phyloP scores from a whole-genome alignment of 2,888 invertebrate species.

The Steinernema carpocapsae region DNA sequence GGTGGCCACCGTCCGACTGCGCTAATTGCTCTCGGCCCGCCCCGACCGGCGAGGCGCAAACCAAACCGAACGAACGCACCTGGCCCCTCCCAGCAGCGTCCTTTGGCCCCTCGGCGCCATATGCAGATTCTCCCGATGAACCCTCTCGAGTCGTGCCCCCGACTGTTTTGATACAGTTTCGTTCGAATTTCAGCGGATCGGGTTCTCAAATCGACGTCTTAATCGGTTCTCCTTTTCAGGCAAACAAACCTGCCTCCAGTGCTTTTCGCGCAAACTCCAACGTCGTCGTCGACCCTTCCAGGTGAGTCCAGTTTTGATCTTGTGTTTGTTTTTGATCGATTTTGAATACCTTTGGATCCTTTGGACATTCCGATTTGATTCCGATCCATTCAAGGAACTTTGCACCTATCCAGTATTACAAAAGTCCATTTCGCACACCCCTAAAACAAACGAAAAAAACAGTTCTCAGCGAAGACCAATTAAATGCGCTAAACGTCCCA shows the following conservation, averaged over 20 bases:
- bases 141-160: neutral
- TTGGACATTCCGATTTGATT: no score
- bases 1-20: conserved; percentile 11
- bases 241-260: neutral
- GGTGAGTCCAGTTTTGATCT: conserved; percentile 8
- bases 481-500: no score
- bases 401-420: neutral
- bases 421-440: neutral
- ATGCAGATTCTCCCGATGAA: neutral
- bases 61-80: conserved; percentile 26
- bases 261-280: conserved; percentile 24
- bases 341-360: no score
- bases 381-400: neutral
- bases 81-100: conserved; percentile 22
- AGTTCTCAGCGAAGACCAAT: neutral
- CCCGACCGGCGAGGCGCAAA: neutral
- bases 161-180: no score
- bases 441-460: neutral
- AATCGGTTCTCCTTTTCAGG: neutral
- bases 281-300: conserved; percentile 11
- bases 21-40: conserved; percentile 1
- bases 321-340: no score
- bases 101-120: neutral
- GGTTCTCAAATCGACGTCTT: no score
- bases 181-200: no score